Base-by-base conservation (phyloP, 2,888 invertebrate species). In the Drosophila mercatorum region DNA sequence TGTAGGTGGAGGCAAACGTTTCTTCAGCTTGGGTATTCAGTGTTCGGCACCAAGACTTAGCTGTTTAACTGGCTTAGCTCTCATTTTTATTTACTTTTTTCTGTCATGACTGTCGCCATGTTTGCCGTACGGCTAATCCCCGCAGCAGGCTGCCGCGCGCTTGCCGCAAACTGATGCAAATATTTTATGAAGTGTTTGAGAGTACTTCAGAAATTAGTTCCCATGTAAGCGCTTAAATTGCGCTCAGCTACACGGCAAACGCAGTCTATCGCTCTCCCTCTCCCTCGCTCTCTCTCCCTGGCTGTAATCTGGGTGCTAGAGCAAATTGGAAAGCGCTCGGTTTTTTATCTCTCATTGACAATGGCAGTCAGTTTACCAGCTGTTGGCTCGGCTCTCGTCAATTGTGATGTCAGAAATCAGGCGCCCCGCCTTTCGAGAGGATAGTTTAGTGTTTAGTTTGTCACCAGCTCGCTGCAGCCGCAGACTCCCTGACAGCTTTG, bases 191-290 rank as follows among this genome's bases (percentile, higher is more conserved):
- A 91, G 92, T 91, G 91, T 91, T 92, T 78, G 81, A 90, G 91
- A 80, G 88, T 82, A 91, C 92, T 92, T 92, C 88, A 92, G 75
- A 90, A 90, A 90, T 91, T 90, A 91, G 90, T 92, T 91, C 91
- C 91, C 91, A 91, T 91, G 88, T 90, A 84, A 89, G 80, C 81
- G 83, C 86, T 83, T 88, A 75, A 84, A 80, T 78, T 82, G 72
- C 55, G 73, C 65, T 26, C 66, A 41, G 66, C 26, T 68, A 51
- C 57, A 34, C 57, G 41, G 49, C 28, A 59, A 17, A 31, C 14
- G 12, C 17, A 31, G 53, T 47, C 53, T 40, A 31, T 57, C 62
- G 47, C 57, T 64, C 66, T 81, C 3, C 22, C 43, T 38, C 51
- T 10, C 22, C 12, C 12, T 26, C 49, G 49, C 68, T 68, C 68